Evolutionary conservation across 2,113 vertebrate species (phyloP).

Genomic region (Lycaon pictus): DNA sequence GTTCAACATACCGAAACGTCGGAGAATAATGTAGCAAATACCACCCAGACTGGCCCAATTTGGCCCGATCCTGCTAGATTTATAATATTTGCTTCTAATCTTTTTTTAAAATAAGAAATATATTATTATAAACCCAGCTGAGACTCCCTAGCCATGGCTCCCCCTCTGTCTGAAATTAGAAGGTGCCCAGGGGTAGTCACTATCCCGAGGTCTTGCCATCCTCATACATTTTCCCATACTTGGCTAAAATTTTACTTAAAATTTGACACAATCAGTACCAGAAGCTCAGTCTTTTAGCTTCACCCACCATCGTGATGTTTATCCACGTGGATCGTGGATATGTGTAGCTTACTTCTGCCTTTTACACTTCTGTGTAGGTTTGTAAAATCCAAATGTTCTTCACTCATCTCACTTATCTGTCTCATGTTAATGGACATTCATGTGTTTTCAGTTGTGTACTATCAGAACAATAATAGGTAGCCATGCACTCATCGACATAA

Average conservation of each 20-base stretch:
- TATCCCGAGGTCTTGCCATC: background rate
- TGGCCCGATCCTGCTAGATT: background rate
- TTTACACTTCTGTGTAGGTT: background rate
- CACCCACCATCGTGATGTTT: background rate
- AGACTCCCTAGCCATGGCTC: background rate
- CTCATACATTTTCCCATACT: background rate
- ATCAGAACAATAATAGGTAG: too few species aligned
- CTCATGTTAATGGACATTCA: background rate
- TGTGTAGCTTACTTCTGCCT: background rate
- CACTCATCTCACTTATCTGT: background rate
- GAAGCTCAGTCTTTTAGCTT: background rate
- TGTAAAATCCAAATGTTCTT: background rate
- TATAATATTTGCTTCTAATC: background rate
- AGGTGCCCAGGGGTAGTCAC: background rate
- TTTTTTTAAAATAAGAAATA: background rate
- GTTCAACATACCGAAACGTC: background rate
- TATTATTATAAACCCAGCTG: background rate
- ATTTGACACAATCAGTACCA: background rate
- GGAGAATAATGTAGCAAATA: background rate
- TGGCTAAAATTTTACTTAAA: background rate
- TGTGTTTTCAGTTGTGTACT: background rate
- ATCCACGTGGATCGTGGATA: background rate
- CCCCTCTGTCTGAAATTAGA: background rate
- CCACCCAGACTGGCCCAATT: background rate
- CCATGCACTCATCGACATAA: accelerated